Evolutionary conservation across 1,140 invertebrate species (phyloP), one percentile per base, ranked within the genome.

Genomic region (Heliconius hermathena): DNA sequence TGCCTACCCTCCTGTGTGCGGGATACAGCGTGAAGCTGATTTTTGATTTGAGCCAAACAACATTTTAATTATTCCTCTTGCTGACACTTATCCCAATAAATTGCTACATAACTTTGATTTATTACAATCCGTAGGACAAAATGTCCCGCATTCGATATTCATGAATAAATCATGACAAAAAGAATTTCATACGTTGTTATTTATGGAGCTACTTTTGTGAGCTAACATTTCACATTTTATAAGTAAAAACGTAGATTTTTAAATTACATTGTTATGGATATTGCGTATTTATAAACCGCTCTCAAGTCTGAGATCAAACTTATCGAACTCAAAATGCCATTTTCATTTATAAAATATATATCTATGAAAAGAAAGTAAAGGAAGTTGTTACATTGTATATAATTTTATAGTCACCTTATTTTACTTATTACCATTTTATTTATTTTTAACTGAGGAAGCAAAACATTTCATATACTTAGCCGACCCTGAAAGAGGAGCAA

Each of bases 151-250:
- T 66, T 66, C 60, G 60, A 66, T 66, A 66, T 66, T 66, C 60
- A 66, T 66, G 22, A 22, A 66, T 66, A 66, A 66, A 66, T 66
- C 60, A 66, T 66, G 60, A 66, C 60, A 66, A 26, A 66, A 66
- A 66, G 26, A 26, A 66, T 66, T 66, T 9, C 22, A 26, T 26
- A 66, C 22, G 26, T 26, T 66, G 60, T 66, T 66, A 66, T 66
- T 66, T 66, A 66, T 66, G 60, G 60, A 26, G 60, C 60, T 66
- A 26, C 22, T 66, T 29, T 66, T 66, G 13, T 5, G 20, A 66
- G 26, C 26, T 29, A 26, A 8, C 11, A 26, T 66, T 66, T 9
- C 9, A n/a, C 22, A 13, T 26, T 26, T 66, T 66, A 3, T 66
- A 13, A 13, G 60, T 66, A 26, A 66, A 66, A 26, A 66, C 8